Base-by-base conservation (phyloP, 2,113 vertebrate genomes). In the Campylorhamphus procurvoides region DNA sequence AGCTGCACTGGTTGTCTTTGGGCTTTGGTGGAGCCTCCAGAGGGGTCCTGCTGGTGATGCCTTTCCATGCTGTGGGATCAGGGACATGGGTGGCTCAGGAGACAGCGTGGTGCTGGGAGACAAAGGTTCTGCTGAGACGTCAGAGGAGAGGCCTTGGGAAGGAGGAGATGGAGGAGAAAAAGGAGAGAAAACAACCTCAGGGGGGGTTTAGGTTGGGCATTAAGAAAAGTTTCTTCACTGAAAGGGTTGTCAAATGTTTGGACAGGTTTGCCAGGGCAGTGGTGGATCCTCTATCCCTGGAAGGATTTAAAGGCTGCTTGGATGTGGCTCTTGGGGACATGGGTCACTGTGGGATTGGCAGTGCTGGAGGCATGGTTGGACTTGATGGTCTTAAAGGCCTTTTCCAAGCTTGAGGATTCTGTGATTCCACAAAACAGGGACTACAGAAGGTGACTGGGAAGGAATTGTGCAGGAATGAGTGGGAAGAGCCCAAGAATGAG, bases 91-190 rank as follows among this genome's bases (percentile, higher is more conserved):
- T 66, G 63, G 29, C n/a, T 84, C 37, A 22, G 58, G 58, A n/a
- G 50, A 6, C 16, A 1, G 6, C 0, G 0, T 35, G 25, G 28
- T 50, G 12, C 14, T 35, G 71, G 58, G 60, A 66, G 60, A 13
- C 31, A 39, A 18, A 35, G 10, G 17, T 25, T 46, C 33, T 25
- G 33, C 66, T 37, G 79, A 27, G 59, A 4, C 39, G 14, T 4
- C n/a, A 35, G 37, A 22, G 46, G 7, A n/a, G 27, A 7, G 18
- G 37, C 1, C 8, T 73, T 28, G 60, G 52, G 52, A 81, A 67
- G 27, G 33, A 67, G 60, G 28, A 9, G 40, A 39, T 19, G 28
- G 44, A 49, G 19, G 23, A 60, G 47, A 8, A 23, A 25, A 31
- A 49, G 31, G 44, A 29, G 12, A 37, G 42, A 44, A 50, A 52